Evolutionary conservation across 1,140 invertebrate species (phyloP), one percentile per base, ranked within the genome.

Genomic region (Elymnias hypermnestra): DNA sequence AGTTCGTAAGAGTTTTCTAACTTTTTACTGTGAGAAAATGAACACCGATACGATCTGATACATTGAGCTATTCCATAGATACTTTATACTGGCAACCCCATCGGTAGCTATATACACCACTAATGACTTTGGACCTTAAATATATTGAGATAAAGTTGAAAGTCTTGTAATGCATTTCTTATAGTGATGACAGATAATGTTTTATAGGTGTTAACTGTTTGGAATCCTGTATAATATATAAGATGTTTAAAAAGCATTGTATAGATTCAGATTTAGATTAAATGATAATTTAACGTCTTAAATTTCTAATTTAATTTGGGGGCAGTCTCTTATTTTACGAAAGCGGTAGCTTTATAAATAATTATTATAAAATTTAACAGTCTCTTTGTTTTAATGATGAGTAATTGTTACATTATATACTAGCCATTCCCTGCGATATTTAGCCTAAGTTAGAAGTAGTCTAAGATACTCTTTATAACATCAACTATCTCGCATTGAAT

Each of bases 21-120:
- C 54, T 70, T 67, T 72, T 73, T 72, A 72, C 63, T 57, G 56
- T 65, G 58, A 57, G 57, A 72, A 59, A 66, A 69, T 42, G 39
- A 31, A 52, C 36, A 19, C 35, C 5, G 41, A 52, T 45, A 40
- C 9, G 7, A 52, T 52, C 37, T 14, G 10, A 25, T 39, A 28
- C 38, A 36, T 36, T 36, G 13, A 28, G 38, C 25, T 25, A 39
- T 39, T 38, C 9, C 19, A 35, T 44, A 23, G 36, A 52, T 52
- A 45, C 12, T 45, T 29, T 13, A 39, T 7, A 42, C 5, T 47
- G 2, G 7, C 35, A 51, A 40, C 41, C 42, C 48, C 44, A 51
- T 29, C 37, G 26, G 21, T 45, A 22, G 25, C 44, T 10, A 1
- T 13, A 5, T 22, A 7, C 3, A 7, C 12, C 10, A 31, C n/a